A percentile compares a stretch with the other conserved stretches of the same genome.
Conservation (phyloP, 2,888 invertebrate species). For the Polydrusus cervinus region DNA sequence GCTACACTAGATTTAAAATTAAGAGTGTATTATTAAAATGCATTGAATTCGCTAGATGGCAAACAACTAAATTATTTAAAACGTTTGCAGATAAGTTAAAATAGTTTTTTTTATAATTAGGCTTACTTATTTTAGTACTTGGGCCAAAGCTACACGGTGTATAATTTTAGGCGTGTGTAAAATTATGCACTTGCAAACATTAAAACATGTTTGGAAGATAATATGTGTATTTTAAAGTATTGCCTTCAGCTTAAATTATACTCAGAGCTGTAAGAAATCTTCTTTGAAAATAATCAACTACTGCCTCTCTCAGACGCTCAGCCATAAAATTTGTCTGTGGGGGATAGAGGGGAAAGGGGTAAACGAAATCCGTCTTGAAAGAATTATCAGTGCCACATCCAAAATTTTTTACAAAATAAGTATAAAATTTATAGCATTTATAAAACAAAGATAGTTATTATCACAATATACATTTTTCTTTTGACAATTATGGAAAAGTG, state of each 20-base stretch:
- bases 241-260: slow-evolving; percentile 19
- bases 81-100: slow-evolving; percentile 26
- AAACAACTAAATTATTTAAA: slow-evolving; percentile 37
- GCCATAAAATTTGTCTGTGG: too few species aligned
- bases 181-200: slow-evolving; percentile 29
- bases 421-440: too few species aligned
- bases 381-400: too few species aligned
- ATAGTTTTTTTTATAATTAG: slow-evolving; percentile 6
- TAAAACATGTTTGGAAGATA: slow-evolving; percentile 38
- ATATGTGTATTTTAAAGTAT: slow-evolving; percentile 43
- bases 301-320: too few species aligned
- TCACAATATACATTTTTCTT: too few species aligned
- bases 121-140: slow-evolving; percentile 13
- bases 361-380: too few species aligned
- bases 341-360: too few species aligned
- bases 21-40: slow-evolving; percentile 25
- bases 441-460: too few species aligned
- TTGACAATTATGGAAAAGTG: too few species aligned
- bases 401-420: too few species aligned
- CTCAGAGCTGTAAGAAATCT: background rate
- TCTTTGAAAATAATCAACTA: background rate
- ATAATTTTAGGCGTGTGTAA: slow-evolving; percentile 40
- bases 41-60: slow-evolving; percentile 37
- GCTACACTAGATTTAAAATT: slow-evolving; percentile 28
- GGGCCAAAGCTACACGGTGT: slow-evolving; percentile 38